Evolutionary conservation across 2,113 vertebrate genomes (phyloP).

Genomic region (Canis aureus): DNA sequence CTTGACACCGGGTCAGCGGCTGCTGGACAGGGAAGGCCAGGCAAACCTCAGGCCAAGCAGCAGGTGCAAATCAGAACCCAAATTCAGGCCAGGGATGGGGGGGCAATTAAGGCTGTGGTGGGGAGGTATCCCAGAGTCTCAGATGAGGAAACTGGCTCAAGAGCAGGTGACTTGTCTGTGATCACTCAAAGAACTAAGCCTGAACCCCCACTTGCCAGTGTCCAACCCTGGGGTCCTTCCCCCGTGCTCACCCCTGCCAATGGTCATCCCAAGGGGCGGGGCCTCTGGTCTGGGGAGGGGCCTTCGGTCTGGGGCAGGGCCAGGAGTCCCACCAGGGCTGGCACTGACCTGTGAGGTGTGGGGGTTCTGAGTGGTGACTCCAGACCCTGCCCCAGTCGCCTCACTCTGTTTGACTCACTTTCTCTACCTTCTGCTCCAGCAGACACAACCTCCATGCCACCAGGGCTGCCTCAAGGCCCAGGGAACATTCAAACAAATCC

Average conservation of each 20-base stretch:
- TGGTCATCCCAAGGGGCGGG: not conserved
- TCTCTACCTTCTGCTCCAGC: not conserved
- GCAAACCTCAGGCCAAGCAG: not conserved
- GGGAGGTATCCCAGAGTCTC: not conserved
- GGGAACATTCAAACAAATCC: not conserved
- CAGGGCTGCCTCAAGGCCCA: too few species aligned
- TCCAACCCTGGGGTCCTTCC: not conserved
- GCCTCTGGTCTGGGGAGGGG: not conserved
- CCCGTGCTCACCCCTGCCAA: too few species aligned
- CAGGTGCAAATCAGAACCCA: not conserved
- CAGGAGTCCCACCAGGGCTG: rapidly evolving
- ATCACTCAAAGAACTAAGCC: not conserved
- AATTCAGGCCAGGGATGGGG: not conserved
- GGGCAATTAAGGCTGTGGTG: too few species aligned
- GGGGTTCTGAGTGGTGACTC: not conserved
- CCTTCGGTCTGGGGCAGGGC: not conserved
- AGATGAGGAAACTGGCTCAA: not conserved
- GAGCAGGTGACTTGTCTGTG: not conserved
- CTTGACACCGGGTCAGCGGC: not conserved
- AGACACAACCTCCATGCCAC: not conserved
- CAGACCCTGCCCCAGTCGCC: not conserved
- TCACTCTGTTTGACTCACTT: not conserved
- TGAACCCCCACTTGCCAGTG: not conserved
- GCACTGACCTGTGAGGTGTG: too few species aligned
- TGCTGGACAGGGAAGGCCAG: not conserved